phyloP scores from a whole-genome alignment of 1,140 invertebrate species.

The Papilio xuthus region DNA sequence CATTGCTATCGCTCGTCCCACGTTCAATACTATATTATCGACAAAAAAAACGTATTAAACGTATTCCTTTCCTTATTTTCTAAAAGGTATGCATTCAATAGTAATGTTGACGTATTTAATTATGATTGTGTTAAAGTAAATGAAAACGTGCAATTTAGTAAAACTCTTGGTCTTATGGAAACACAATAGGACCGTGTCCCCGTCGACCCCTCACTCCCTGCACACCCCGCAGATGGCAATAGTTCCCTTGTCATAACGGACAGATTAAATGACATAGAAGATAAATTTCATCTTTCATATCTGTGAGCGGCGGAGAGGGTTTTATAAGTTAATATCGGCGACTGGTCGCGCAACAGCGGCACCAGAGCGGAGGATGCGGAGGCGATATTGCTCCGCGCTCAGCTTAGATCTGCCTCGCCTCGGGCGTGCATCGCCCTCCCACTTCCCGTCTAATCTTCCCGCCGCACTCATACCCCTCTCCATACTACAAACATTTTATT shows the following conservation, averaged over 20 bases:
- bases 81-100: not conserved
- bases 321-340: slow-evolving; percentile 23
- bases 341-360: not conserved
- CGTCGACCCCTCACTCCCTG: not conserved
- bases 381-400: not conserved
- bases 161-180: not conserved
- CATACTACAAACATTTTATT: not conserved
- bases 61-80: no score
- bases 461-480: not conserved
- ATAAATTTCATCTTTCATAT: slow-evolving; percentile 21
- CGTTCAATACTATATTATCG: not conserved
- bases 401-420: not conserved
- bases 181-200: not conserved
- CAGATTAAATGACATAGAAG: slow-evolving; percentile 25
- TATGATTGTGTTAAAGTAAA: not conserved
- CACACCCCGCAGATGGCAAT: not conserved
- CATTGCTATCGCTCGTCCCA: not conserved
- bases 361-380: not conserved
- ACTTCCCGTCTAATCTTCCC: no score
- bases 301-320: not conserved
- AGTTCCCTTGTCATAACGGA: slow-evolving; percentile 13
- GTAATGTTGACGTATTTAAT: not conserved
- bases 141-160: not conserved
- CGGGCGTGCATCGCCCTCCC: not conserved
- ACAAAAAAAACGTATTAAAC: not conserved